Percentiles rank a stretch among this genome's conserved stretches.
Evolutionary conservation across 2,888 invertebrate genomes (phyloP).

Genomic region (Cerceris rybyensis): DNA sequence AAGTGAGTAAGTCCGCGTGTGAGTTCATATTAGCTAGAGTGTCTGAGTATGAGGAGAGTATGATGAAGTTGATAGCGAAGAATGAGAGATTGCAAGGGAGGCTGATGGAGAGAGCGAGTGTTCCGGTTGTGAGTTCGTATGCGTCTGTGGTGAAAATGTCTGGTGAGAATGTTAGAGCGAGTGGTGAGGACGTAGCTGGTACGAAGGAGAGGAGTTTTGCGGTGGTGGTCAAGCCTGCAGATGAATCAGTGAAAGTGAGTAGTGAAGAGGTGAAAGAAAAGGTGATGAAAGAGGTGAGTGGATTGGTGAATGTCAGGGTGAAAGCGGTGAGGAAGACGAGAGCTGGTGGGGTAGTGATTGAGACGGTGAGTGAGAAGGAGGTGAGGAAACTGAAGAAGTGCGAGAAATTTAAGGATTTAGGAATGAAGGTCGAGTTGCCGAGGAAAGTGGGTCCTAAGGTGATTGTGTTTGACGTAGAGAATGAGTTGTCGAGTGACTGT

Average conservation of each 20-base stretch:
- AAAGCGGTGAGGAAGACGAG: neutral
- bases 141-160: too few species aligned
- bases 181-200: too few species aligned
- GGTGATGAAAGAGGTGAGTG: conserved; percentile 1
- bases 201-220: neutral
- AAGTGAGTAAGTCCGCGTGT: neutral
- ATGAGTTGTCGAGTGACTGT: conserved; percentile 3
- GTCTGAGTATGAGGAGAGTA: neutral
- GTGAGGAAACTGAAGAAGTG: neutral
- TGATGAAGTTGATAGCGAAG: neutral
- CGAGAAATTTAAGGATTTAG: neutral
- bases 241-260: neutral
- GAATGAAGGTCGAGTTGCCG: neutral
- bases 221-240: conserved; percentile 1
- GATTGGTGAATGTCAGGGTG: neutral
- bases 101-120: neutral
- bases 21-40: neutral
- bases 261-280: conserved; percentile 16
- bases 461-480: conserved; percentile 1
- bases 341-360: conserved; percentile 10
- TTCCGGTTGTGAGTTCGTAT: too few species aligned
- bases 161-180: too few species aligned
- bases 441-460: conserved; percentile 4
- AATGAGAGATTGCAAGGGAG: neutral
- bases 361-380: neutral